phyloP scores from a whole-genome alignment of 2,888 invertebrate genomes.

The Acronicta aceris region DNA sequence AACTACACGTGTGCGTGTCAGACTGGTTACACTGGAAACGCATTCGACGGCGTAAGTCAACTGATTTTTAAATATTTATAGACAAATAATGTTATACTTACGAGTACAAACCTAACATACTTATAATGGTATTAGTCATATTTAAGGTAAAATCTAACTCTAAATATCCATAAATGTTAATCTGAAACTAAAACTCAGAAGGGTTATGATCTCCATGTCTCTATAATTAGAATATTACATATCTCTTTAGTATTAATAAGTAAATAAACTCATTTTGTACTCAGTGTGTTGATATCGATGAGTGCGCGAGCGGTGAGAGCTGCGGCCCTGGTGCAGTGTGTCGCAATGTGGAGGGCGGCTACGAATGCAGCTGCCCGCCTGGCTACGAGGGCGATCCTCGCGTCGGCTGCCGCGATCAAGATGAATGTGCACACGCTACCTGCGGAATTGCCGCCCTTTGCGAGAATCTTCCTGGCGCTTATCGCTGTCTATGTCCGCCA shows the following conservation, averaged over 20 bases:
- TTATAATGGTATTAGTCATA: too few relatives aligned
- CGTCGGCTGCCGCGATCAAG: slow-evolving; percentile 92
- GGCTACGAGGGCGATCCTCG: slow-evolving; percentile 95
- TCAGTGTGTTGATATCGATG: slow-evolving; percentile 95
- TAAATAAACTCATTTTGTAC: slow-evolving; percentile 29
- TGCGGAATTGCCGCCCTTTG: slow-evolving; percentile 95
- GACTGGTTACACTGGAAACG: slow-evolving; percentile 95
- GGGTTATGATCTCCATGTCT: too few relatives aligned
- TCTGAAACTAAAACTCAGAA: too few relatives aligned
- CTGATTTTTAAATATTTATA: background rate
- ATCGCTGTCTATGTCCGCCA: slow-evolving; percentile 94
- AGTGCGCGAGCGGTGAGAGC: slow-evolving; percentile 92
- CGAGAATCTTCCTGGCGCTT: slow-evolving; percentile 93
- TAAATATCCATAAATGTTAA: too few relatives aligned
- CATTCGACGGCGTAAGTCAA: slow-evolving; percentile 87
- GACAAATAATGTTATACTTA: too few relatives aligned
- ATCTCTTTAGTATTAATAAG: background rate
- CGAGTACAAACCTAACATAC: too few relatives aligned
- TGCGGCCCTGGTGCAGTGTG: slow-evolving; percentile 95
- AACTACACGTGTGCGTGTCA: slow-evolving; percentile 96
- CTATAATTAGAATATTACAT: too few relatives aligned
- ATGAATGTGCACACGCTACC: slow-evolving; percentile 93
- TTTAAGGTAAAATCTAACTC: too few relatives aligned
- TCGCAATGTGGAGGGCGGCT: slow-evolving; percentile 93
- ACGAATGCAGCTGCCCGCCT: slow-evolving; percentile 95